Percentiles rank a stretch among this genome's conserved stretches.
Evolutionary conservation across 2,888 invertebrate species (phyloP).

Genomic region (Archips xylosteana): DNA sequence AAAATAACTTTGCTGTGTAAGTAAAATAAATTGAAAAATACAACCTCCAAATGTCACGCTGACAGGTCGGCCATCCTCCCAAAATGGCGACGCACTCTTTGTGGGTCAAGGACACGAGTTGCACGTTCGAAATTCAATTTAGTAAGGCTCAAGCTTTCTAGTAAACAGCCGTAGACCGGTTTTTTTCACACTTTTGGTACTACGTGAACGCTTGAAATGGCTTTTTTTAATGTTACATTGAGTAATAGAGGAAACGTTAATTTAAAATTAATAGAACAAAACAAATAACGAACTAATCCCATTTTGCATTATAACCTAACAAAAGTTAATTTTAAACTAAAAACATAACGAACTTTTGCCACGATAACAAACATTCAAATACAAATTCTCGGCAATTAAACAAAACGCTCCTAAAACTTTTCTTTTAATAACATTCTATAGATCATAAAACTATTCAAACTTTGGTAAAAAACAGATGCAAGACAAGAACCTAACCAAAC

Average conservation of each 20-base stretch:
- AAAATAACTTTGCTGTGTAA: constrained; percentile 1
- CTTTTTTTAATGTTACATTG: background rate
- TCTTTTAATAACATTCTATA: background rate
- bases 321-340: background rate
- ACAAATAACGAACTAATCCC: background rate
- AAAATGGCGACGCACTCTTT: constrained; percentile 69
- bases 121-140: constrained; percentile 51
- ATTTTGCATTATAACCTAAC: constrained; percentile 29
- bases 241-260: constrained; percentile 46
- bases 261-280: background rate
- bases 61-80: constrained; percentile 64
- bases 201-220: background rate
- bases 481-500: background rate
- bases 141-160: constrained; percentile 54
- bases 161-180: constrained; percentile 39
- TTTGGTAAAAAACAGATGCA: background rate
- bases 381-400: too few species aligned
- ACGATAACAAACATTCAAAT: too few species aligned
- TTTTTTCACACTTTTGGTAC: constrained; percentile 38
- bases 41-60: constrained; percentile 68
- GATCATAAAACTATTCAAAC: background rate
- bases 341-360: background rate
- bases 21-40: constrained; percentile 41
- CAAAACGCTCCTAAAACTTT: too few species aligned
- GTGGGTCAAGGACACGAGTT: constrained; percentile 63